phyloP scores from a whole-genome alignment of 2,888 invertebrate genomes.

The Apodemia zela region DNA sequence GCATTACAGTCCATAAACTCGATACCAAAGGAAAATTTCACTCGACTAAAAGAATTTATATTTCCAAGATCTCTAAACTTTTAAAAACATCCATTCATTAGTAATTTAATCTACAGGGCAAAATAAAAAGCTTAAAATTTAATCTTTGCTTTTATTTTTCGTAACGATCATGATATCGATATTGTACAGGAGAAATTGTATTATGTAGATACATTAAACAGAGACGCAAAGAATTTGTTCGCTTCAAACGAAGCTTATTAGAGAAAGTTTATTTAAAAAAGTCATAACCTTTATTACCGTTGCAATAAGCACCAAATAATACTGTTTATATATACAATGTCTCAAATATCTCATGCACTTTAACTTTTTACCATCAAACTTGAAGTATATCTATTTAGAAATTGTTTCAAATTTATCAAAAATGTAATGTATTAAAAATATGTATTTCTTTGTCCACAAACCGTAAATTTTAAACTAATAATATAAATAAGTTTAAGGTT shows the following conservation, averaged over 20 bases:
- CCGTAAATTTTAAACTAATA: no score
- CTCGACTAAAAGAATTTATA: background rate
- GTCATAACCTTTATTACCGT: conserved; percentile 6
- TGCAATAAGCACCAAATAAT: conserved; percentile 22
- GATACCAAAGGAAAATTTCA: background rate
- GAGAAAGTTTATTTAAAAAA: conserved; percentile 21
- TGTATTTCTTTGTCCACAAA: no score
- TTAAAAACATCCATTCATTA: background rate
- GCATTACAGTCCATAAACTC: background rate
- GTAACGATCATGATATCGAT: conserved; percentile 66
- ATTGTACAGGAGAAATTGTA: conserved; percentile 57
- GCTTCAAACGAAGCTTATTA: conserved; percentile 35
- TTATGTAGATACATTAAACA: conserved; percentile 47
- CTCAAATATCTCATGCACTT: conserved; percentile 12
- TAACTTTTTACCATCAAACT: conserved; percentile 2
- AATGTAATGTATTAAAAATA: no score
- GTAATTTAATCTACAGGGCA: background rate
- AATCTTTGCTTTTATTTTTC: conserved; percentile 59
- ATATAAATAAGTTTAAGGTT: background rate
- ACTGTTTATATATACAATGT: conserved; percentile 21
- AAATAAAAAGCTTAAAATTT: conserved; percentile 21
- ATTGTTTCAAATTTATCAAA: background rate
- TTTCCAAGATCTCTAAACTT: background rate
- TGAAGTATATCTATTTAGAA: conserved; percentile 1
- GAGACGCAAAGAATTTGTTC: conserved; percentile 45